Percentiles rank a stretch among this genome's conserved stretches.
Conservation (phyloP, 2,797 vertebrate genomes). For the Halcyon smyrnensis region DNA sequence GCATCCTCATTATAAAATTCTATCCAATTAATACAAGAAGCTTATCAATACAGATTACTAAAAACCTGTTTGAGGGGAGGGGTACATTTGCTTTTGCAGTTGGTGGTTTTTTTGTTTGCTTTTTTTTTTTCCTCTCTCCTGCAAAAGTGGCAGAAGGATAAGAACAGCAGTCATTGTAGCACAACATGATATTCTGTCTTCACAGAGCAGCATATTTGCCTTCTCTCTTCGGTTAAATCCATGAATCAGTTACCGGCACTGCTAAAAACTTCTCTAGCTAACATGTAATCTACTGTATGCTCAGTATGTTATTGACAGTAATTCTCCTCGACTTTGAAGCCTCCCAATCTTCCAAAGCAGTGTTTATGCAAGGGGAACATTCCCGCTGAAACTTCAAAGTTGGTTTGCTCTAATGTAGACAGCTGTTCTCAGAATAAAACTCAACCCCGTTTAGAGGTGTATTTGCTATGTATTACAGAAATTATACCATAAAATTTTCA, state of each 20-base stretch:
- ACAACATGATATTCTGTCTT: not conserved
- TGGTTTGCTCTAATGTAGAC: not conserved
- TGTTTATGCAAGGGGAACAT: not conserved
- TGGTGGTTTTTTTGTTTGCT: not conserved
- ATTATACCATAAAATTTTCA: not conserved
- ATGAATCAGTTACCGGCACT: not conserved
- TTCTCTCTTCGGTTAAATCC: not conserved
- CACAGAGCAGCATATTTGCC: not conserved
- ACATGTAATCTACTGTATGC: not conserved
- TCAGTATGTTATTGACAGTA: not conserved
- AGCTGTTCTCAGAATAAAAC: not conserved
- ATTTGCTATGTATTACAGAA: not conserved
- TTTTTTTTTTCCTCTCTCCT: not conserved
- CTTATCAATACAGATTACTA: not conserved
- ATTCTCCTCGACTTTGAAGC: not conserved
- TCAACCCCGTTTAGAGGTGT: not conserved
- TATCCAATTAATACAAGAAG: not conserved
- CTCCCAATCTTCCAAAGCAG: not conserved
- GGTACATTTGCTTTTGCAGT: not conserved
- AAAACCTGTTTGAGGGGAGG: not conserved
- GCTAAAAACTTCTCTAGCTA: not conserved
- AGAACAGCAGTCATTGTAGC: not conserved
- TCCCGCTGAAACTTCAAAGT: not conserved
- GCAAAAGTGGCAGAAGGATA: not conserved
- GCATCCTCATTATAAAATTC: not conserved